Evolutionary conservation across 2,888 invertebrate genomes (phyloP).

Genomic region (Pristionchus mayeri): DNA sequence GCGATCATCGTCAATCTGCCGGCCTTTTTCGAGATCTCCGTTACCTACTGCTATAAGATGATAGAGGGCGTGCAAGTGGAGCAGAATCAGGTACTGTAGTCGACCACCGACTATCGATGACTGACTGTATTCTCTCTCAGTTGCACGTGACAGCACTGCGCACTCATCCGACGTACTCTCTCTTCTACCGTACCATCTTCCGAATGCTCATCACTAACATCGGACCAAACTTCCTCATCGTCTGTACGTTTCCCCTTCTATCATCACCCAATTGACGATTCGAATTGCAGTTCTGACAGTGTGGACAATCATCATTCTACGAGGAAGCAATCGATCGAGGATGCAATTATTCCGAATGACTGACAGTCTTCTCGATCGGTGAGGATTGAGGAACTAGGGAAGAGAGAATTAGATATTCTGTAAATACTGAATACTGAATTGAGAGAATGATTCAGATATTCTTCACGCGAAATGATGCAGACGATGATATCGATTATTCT

Average conservation of each 20-base stretch:
- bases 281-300: constrained; percentile 60
- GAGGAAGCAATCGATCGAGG: constrained; percentile 69
- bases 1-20: constrained; percentile 69
- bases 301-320: constrained; percentile 64
- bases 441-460: constrained; percentile 3
- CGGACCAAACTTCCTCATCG: constrained; percentile 70
- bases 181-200: constrained; percentile 64
- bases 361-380: constrained; percentile 68
- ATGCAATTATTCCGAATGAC: constrained; percentile 69
- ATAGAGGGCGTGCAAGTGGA: constrained; percentile 49
- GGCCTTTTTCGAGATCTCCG: constrained; percentile 69
- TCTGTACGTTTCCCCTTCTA: constrained; percentile 58
- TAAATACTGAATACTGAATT: no score
- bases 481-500: constrained; percentile 71
- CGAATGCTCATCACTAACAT: constrained; percentile 71
- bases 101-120: neutral
- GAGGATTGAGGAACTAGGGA: no score
- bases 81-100: neutral
- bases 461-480: constrained; percentile 65
- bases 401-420: no score
- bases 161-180: constrained; percentile 58
- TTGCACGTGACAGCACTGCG: constrained; percentile 61
- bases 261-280: neutral
- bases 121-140: constrained; percentile 51
- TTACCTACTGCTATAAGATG: constrained; percentile 52